Evolutionary conservation across 2,888 invertebrate species (phyloP).

Genomic region (Zhuqinia jingwanae): DNA sequence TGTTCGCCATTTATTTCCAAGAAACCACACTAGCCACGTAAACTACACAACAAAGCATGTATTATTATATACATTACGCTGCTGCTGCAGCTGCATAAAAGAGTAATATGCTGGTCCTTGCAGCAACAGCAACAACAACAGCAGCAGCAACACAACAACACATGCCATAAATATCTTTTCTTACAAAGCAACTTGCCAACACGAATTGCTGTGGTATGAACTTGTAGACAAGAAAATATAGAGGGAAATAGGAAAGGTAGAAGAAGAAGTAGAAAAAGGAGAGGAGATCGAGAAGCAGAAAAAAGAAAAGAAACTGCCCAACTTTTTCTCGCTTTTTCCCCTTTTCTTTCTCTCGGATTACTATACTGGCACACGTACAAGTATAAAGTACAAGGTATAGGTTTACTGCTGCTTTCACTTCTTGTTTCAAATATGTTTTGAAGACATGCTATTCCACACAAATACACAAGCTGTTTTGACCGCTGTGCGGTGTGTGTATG

Average conservation of each 20-base stretch:
- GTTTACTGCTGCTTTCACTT: background rate
- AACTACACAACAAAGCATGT: background rate
- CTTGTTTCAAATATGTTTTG: background rate
- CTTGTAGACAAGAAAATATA: slow-evolving; percentile 21
- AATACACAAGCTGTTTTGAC: slow-evolving; percentile 38
- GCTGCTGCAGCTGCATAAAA: background rate
- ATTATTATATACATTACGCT: background rate
- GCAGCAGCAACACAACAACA: slow-evolving; percentile 37
- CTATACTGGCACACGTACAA: too few relatives aligned
- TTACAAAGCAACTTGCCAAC: slow-evolving; percentile 31
- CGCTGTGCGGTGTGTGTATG: too few relatives aligned
- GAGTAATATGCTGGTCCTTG: slow-evolving; percentile 8
- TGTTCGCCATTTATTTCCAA: slow-evolving; percentile 28
- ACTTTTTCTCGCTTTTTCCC: slow-evolving; percentile 38
- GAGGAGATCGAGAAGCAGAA: background rate
- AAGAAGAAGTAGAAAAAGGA: background rate
- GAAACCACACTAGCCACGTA: slow-evolving; percentile 6
- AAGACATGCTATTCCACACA: slow-evolving; percentile 37
- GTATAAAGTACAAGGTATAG: too few relatives aligned
- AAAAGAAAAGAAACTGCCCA: background rate
- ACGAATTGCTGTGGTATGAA: slow-evolving; percentile 39
- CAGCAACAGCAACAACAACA: background rate
- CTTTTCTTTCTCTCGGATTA: slow-evolving; percentile 13
- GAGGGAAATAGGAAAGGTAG: background rate
- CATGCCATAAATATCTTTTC: slow-evolving; percentile 50